A percentile compares a stretch with the other conserved stretches of the same genome.
Evolutionary conservation across 2,888 invertebrate species (phyloP).

Genomic region (Pyrrhia umbra): DNA sequence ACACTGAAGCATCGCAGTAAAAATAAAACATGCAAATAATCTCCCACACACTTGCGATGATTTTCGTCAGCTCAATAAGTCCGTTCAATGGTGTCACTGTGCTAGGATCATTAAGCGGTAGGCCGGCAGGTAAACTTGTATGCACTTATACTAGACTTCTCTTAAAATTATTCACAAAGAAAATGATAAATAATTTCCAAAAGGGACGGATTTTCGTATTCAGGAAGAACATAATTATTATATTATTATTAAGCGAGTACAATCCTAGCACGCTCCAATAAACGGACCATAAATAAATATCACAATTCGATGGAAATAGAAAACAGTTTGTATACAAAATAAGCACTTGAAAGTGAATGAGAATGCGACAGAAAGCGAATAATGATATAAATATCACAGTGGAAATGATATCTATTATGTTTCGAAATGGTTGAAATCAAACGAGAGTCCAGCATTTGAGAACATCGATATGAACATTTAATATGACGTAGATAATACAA

Average conservation of each 20-base stretch:
- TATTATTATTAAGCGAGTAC: conserved; percentile 11
- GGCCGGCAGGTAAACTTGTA: conserved; percentile 6
- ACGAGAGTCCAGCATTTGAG: conserved; percentile 30
- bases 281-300: conserved; percentile 52
- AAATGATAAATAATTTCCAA: background rate
- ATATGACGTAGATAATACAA: background rate
- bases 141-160: conserved; percentile 1
- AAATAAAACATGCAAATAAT: conserved; percentile 14
- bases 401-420: conserved; percentile 74
- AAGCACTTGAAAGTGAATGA: conserved; percentile 31
- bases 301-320: conserved; percentile 62
- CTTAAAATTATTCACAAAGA: conserved; percentile 11
- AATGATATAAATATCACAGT: conserved; percentile 68
- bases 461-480: conserved; percentile 11
- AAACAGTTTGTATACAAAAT: conserved; percentile 53
- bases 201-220: conserved; percentile 38
- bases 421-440: conserved; percentile 25
- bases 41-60: conserved; percentile 40
- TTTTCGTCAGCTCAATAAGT: conserved; percentile 43
- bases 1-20: background rate
- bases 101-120: conserved; percentile 37
- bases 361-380: conserved; percentile 38
- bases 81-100: conserved; percentile 16
- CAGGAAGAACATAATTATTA: conserved; percentile 4
- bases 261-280: conserved; percentile 29